phyloP scores from a whole-genome alignment of 2,797 vertebrate species.

The Gallinago stenura region DNA sequence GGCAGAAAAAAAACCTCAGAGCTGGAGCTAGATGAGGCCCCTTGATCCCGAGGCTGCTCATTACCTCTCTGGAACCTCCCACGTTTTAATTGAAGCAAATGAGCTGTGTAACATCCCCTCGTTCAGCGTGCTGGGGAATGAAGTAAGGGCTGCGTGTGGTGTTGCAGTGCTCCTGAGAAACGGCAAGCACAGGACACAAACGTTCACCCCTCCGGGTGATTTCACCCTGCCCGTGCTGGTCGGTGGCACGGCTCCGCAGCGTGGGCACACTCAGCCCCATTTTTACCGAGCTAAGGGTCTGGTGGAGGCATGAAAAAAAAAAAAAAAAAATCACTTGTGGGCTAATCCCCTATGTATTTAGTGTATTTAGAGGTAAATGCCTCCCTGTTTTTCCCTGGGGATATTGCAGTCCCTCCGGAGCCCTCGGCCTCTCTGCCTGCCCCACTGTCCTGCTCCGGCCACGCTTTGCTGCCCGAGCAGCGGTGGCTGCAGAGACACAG shows the following conservation, averaged over 20 bases:
- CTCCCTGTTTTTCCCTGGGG: not conserved
- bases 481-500: not conserved
- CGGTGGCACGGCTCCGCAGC: fast-evolving
- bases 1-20: not conserved
- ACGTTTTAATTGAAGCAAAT: not conserved
- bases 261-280: not conserved
- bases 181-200: fast-evolving
- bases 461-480: fast-evolving
- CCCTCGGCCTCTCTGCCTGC: not conserved
- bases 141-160: fast-evolving
- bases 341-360: not conserved
- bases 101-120: not conserved
- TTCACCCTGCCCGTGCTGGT: fast-evolving
- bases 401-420: not conserved
- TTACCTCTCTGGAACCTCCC: not conserved
- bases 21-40: not conserved
- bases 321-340: not conserved
- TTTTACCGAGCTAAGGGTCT: not conserved
- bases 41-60: not conserved
- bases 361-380: not conserved
- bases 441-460: not conserved
- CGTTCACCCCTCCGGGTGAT: fast-evolving
- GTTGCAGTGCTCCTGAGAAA: not conserved
- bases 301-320: fast-evolving
- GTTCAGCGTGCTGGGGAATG: fast-evolving